Conservation (phyloP, 2,888 invertebrate species). For the Stenchaetothrips biformis region DNA sequence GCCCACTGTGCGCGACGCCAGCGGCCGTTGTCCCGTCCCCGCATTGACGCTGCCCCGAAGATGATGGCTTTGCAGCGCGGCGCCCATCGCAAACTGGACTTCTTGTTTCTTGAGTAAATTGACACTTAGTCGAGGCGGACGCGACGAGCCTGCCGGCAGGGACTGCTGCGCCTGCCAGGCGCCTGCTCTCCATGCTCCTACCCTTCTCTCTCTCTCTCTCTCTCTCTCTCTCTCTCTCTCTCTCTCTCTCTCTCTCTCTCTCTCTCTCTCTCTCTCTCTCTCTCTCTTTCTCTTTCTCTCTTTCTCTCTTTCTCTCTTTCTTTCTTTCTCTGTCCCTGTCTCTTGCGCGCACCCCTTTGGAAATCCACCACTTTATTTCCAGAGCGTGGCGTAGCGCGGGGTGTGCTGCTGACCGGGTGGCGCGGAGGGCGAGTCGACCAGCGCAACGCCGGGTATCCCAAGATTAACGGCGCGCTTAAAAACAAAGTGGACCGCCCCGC, state of each 20-base stretch:
- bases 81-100: background rate
- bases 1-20: too few relatives aligned
- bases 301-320: too few relatives aligned
- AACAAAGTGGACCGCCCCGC: background rate
- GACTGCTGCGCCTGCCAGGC: too few relatives aligned
- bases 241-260: too few relatives aligned
- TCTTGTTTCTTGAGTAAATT: background rate
- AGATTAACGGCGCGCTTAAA: background rate
- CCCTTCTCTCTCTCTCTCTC: too few relatives aligned
- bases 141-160: background rate
- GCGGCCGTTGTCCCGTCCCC: too few relatives aligned
- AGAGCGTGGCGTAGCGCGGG: background rate
- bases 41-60: background rate
- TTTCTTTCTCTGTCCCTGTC: too few relatives aligned
- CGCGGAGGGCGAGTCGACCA: background rate
- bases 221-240: too few relatives aligned
- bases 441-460: background rate
- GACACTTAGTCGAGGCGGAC: background rate
- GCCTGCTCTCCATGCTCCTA: too few relatives aligned
- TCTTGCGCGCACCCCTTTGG: too few relatives aligned
- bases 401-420: background rate
- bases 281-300: too few relatives aligned
- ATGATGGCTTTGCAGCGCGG: background rate
- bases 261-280: too few relatives aligned
- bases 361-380: slow-evolving; percentile 3